These are phyloP conservation scores for Harpagifer antarcticus DNA, from an alignment of 2,797 vertebrate species.

Conservation along the genomic window DNA sequence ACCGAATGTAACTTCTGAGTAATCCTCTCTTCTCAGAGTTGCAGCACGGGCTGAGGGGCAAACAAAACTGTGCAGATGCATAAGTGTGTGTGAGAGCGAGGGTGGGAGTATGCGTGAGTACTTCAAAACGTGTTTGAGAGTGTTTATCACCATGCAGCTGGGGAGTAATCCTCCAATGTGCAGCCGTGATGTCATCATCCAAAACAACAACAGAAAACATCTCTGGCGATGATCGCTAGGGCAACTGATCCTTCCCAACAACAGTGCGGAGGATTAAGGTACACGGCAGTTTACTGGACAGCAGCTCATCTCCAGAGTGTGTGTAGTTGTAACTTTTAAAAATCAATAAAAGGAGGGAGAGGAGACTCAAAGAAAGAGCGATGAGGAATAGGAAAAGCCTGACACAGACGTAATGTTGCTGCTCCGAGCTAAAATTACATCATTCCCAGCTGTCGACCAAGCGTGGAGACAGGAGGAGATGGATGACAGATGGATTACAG, in stretches of 20 bases:
- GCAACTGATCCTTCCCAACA: slow-evolving; percentile 56
- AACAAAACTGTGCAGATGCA: slow-evolving; percentile 7
- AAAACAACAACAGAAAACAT: slow-evolving; percentile 63
- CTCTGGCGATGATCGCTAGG: slow-evolving; percentile 35
- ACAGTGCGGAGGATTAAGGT: slow-evolving; percentile 53
- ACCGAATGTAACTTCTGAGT: slow-evolving; percentile 39
- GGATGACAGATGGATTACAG: slow-evolving; percentile 29
- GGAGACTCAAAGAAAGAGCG: slow-evolving; percentile 7
- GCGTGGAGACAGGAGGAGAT: slow-evolving; percentile 7
- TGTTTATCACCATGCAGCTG: slow-evolving; percentile 50
- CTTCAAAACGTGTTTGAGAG: slow-evolving; percentile 27
- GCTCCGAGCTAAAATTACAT: slow-evolving; percentile 43
- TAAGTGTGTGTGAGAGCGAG: not conserved
- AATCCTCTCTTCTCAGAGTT: slow-evolving; percentile 55
- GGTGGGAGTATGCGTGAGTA: not conserved
- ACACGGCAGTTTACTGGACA: slow-evolving; percentile 54
- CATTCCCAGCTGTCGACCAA: slow-evolving; percentile 45
- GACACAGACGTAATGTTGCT: slow-evolving; percentile 24
- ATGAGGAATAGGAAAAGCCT: slow-evolving; percentile 20
- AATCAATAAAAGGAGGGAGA: slow-evolving; percentile 11
- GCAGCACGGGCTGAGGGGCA: slow-evolving; percentile 30
- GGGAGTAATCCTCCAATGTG: slow-evolving; percentile 59
- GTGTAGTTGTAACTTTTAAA: slow-evolving; percentile 24
- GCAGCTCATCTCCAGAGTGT: slow-evolving; percentile 39
- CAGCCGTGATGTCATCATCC: slow-evolving; percentile 47